Conservation (phyloP, 2,113 vertebrate species). For the Stigmatopora argus region DNA sequence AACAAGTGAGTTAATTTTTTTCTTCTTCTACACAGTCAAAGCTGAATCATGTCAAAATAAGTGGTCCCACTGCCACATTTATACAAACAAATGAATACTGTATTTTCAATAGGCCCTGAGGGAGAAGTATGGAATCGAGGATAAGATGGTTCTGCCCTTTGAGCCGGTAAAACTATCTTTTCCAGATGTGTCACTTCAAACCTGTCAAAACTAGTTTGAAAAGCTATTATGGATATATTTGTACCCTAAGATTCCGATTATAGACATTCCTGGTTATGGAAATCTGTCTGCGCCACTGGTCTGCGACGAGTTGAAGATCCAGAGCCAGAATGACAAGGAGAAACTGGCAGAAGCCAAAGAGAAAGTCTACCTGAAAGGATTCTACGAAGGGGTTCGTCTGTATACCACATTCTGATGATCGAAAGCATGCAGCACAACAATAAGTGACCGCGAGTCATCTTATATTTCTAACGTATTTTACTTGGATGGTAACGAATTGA, state of each 20-base stretch:
- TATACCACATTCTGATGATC: neutral
- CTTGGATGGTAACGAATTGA: neutral
- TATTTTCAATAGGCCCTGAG: slow-evolving; percentile 77
- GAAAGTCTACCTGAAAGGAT: slow-evolving; percentile 88
- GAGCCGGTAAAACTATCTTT: slow-evolving; percentile 79
- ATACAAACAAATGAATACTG: neutral
- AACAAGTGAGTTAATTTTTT: slow-evolving; percentile 71
- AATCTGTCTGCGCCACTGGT: slow-evolving; percentile 82
- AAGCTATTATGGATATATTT: slow-evolving; percentile 3
- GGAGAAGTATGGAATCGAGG: slow-evolving; percentile 87
- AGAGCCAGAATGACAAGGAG: slow-evolving; percentile 96
- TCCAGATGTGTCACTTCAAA: neutral
- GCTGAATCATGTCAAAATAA: neutral
- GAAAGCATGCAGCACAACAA: neutral
- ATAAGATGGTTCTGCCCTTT: slow-evolving; percentile 93
- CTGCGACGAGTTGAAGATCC: slow-evolving; percentile 92
- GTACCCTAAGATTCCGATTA: slow-evolving; percentile 79
- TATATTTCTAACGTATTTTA: neutral
- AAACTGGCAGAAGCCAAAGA: slow-evolving; percentile 94
- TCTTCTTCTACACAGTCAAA: neutral
- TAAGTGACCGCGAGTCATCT: neutral
- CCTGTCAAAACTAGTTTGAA: neutral
- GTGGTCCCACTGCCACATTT: neutral
- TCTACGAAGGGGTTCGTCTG: slow-evolving; percentile 92
- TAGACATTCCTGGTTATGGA: slow-evolving; percentile 90